Evolutionary conservation across 92 coral and sea anemone species (phyloP), one percentile per base, ranked within the genome.

Genomic region (Diadumene lineata): DNA sequence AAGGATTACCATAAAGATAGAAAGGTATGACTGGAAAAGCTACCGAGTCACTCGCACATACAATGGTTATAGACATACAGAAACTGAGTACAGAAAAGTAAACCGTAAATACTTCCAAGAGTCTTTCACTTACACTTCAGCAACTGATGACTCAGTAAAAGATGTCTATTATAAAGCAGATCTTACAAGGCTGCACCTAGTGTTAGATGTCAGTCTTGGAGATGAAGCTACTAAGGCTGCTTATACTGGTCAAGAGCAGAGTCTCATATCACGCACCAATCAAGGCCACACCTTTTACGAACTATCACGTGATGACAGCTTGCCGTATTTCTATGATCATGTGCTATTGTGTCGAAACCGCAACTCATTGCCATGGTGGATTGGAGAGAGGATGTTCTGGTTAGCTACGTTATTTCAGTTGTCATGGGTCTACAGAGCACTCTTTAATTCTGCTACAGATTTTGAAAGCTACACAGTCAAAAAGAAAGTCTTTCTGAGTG

Each of bases 401-500:
- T 27, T 25, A 26, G 85, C 85, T 6, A 79, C 88, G 16, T 50
- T 84, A 0, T 66, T 80, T 10, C 88, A 84, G 60, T 31, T 84
- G 31, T 79, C 85, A 24, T 84, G 88, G 88, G 44, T 66, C 48
- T 84, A 84, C 81, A 84, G 88, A 58, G 69, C 56, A 55, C 48
- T 51, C 38, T 68, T 79, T 46, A 26, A 38, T 65, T 78, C 79
- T 58, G n/a, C 43, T 11, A 78, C 84, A 30, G 72, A 71, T 43
- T 31, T 55, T 2, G 18, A 24, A 3, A 66, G 79, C 19, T 84
- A 72, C 51, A 73, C 75, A 4, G 34, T 84, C 15, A 72, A 22
- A 21, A 84, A 84, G 34, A 84, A 73, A 34, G 76, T 84, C 17
- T 84, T 72, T 66, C 48, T 30, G 48, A 48, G 31, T 15, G 27